Conservation (phyloP, 2,888 invertebrate species). For the Chalcosyrphus nemorum region DNA sequence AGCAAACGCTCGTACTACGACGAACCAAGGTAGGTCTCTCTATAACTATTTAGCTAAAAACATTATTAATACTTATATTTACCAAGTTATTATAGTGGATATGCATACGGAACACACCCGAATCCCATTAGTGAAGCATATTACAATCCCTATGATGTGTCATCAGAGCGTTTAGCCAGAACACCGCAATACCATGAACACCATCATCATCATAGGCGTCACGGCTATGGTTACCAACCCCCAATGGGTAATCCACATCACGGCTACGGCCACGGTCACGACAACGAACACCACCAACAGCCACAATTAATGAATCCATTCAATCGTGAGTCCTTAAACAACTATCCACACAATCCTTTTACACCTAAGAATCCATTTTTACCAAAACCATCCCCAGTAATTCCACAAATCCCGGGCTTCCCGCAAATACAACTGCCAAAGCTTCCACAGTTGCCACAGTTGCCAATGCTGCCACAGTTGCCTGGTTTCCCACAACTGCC, state of each 20-base stretch:
- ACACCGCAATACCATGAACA: background rate
- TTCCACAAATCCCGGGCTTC: conserved; percentile 21
- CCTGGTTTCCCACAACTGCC: conserved; percentile 14
- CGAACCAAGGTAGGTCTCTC: conserved; percentile 25
- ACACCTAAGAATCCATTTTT: conserved; percentile 33
- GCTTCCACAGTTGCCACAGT: background rate
- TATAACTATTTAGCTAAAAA: background rate
- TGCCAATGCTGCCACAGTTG: conserved; percentile 16
- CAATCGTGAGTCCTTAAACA: conserved; percentile 8
- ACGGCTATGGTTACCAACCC: background rate
- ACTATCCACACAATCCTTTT: conserved; percentile 38
- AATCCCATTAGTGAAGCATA: background rate
- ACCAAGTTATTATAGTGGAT: conserved; percentile 9
- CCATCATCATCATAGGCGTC: background rate
- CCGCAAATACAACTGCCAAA: conserved; percentile 5
- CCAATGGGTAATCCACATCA: background rate
- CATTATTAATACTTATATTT: background rate
- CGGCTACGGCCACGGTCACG: background rate
- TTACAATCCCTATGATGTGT: background rate
- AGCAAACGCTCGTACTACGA: conserved; percentile 33
- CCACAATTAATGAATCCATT: conserved; percentile 6
- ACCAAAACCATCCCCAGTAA: conserved; percentile 6
- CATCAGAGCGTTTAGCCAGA: conserved; percentile 10
- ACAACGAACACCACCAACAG: background rate
- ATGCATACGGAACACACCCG: background rate